These are phyloP conservation scores for Azemiops feae DNA, from an alignment of 2,113 vertebrate species.

Conservation along the genomic window DNA sequence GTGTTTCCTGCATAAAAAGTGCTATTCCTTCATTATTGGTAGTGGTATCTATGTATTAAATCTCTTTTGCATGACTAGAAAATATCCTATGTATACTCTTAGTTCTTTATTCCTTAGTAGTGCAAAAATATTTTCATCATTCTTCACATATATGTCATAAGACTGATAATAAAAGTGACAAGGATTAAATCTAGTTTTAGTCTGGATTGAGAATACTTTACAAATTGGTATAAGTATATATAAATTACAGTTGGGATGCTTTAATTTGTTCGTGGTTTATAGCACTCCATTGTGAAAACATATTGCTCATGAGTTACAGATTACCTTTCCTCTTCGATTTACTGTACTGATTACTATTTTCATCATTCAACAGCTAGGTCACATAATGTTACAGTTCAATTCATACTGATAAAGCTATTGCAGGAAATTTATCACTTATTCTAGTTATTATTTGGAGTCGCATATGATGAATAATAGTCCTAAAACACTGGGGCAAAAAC, in stretches of 20 bases:
- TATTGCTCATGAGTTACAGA: background rate
- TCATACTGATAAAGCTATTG: conserved; percentile 41
- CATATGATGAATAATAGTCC: background rate
- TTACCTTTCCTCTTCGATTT: conserved; percentile 21
- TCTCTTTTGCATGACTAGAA: background rate
- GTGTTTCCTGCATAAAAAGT: background rate
- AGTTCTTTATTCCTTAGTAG: background rate
- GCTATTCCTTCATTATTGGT: background rate
- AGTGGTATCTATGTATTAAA: background rate
- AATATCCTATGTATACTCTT: background rate
- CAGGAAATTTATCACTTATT: conserved; percentile 39
- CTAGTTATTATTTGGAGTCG: conserved; percentile 35
- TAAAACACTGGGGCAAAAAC: background rate
- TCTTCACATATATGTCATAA: background rate
- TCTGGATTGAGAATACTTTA: background rate
- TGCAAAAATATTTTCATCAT: background rate
- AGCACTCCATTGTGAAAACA: background rate
- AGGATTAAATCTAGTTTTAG: background rate
- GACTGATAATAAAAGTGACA: background rate
- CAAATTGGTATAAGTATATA: background rate
- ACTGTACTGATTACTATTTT: conserved; percentile 35
- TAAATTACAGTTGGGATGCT: background rate
- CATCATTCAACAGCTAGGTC: conserved; percentile 41
- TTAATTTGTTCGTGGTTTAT: background rate
- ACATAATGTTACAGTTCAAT: conserved; percentile 41